Evolutionary conservation across 2,888 invertebrate genomes (phyloP), one percentile per base, ranked within the genome.

Genomic region (Craniophora ligustri): DNA sequence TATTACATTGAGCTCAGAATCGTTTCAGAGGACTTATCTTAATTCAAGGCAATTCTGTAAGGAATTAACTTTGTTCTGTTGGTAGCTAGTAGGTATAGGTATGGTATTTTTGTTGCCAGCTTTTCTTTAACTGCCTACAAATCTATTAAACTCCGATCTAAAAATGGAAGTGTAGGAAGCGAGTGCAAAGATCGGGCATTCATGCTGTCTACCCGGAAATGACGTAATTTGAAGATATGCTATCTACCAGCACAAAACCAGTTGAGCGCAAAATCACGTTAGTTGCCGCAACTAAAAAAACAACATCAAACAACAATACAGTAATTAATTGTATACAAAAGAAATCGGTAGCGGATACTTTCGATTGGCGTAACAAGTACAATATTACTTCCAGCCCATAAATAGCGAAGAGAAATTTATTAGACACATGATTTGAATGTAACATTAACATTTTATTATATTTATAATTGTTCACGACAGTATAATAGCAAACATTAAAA

Each of bases 371-470:
- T 78, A 74, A 78, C 75, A 72, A 82, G 75, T 85, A 85, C 85
- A 87, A 81, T 88, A 85, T 81, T 76, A 80, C 79, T 78, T 76
- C 65, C 64, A 68, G 40, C 19, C 86, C 87, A 73, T 87, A 83
- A 76, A 82, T 54, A 84, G 83, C 59, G 76, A 81, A 79, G 88
- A 85, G 89, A 90, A 90, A 89, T 86, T 67, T 65, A 78, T 81
- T 56, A 76, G 63, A 75, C 47, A 63, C 86, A 82, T 80, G 86
- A 74, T 76, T 63, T 72, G 88, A 88, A 87, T 89, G 68, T 72
- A 59, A 79, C 78, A 82, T 75, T 71, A 67, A 60, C 72, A 68
- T 79, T 67, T 81, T 80, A 82, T 76, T 79, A 82, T 78, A 79
- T 77, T 81, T 81, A 76, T 82, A 79, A 83, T 83, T 81, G 82